Percentiles rank a stretch among this genome's conserved stretches.
These are phyloP conservation scores for Sterrhoptilus dennistouni DNA, from an alignment of 2,113 vertebrate species.

Conservation along the genomic window DNA sequence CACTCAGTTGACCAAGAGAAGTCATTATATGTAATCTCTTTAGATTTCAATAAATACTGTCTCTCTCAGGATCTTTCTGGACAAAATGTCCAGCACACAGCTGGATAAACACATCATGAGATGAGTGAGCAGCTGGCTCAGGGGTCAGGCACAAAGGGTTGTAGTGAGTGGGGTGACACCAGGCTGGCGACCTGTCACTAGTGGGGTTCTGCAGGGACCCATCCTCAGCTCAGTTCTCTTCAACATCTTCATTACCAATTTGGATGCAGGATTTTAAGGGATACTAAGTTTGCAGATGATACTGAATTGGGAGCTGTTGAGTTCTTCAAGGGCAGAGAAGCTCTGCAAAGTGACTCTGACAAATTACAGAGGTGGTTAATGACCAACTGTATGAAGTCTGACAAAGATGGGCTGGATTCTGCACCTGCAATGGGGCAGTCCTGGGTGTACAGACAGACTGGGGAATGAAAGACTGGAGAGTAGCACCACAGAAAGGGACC, in stretches of 20 bases:
- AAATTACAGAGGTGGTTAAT: not conserved
- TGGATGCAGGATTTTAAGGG: not conserved
- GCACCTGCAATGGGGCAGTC: not conserved
- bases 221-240: not conserved
- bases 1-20: not conserved
- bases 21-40: not conserved
- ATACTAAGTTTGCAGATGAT: not conserved
- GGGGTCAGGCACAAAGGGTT: too few species aligned
- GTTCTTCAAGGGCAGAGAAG: not conserved
- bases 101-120: not conserved
- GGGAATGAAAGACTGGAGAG: not conserved
- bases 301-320: not conserved
- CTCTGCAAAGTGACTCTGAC: not conserved
- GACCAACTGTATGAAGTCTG: not conserved
- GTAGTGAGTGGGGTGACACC: too few species aligned
- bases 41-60: not conserved
- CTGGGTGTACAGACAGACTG: not conserved
- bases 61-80: not conserved
- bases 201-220: not conserved
- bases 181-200: not conserved
- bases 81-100: not conserved
- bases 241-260: not conserved
- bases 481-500: rapidly evolving
- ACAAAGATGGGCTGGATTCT: not conserved
- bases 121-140: not conserved